These are phyloP conservation scores for Eilema depressum DNA, from an alignment of 2,888 invertebrate genomes.

Conservation along the genomic window DNA sequence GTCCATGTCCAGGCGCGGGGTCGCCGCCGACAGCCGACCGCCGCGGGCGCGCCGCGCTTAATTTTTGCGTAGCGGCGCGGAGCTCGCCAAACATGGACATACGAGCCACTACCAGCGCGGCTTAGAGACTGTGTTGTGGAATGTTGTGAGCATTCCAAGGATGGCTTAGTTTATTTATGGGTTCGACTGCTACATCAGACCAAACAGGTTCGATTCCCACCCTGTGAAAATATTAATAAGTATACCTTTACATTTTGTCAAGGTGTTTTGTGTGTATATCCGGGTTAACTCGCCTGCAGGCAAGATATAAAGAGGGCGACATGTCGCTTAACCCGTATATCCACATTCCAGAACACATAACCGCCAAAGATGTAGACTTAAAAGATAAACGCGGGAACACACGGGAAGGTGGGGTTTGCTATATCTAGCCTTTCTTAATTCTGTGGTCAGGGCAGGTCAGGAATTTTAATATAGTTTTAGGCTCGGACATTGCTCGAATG, in stretches of 20 bases:
- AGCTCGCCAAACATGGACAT: constrained; percentile 28
- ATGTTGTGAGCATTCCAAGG: constrained; percentile 18
- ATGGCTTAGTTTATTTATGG: constrained; percentile 17
- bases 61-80: constrained; percentile 28
- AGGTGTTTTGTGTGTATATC: too few relatives aligned
- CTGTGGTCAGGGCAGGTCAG: too few relatives aligned
- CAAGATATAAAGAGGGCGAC: too few relatives aligned
- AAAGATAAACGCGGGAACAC: too few relatives aligned
- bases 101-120: constrained; percentile 4
- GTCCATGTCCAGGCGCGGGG: background rate
- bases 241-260: background rate
- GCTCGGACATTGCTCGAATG: background rate
- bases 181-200: background rate
- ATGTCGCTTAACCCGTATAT: too few relatives aligned
- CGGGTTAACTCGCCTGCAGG: too few relatives aligned
- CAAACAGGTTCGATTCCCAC: background rate
- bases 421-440: too few relatives aligned
- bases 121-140: constrained; percentile 11
- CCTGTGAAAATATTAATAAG: background rate
- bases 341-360: too few relatives aligned
- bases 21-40: background rate
- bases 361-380: too few relatives aligned
- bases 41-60: constrained; percentile 42
- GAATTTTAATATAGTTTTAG: background rate
- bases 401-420: too few relatives aligned